phyloP scores from a whole-genome alignment of 2,797 vertebrate species.

The Dendrocincla fuliginosa region DNA sequence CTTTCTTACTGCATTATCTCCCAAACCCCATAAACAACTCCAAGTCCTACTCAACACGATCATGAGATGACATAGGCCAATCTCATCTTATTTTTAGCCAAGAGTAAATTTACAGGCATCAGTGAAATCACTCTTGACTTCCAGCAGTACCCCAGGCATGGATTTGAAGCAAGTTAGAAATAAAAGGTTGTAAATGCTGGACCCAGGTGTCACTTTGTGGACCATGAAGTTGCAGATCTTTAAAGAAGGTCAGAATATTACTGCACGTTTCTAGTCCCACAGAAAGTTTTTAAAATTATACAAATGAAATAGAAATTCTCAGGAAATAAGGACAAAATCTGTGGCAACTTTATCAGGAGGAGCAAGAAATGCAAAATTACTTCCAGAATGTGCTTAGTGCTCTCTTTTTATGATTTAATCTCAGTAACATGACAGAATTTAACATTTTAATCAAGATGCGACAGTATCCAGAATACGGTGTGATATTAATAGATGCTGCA shows the following conservation, averaged over 20 bases:
- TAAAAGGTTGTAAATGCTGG: background rate
- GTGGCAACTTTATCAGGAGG: background rate
- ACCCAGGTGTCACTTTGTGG: background rate
- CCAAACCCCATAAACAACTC: background rate
- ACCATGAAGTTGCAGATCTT: background rate
- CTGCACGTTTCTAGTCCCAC: background rate
- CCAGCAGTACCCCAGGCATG: background rate
- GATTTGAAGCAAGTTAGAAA: background rate
- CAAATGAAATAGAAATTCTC: background rate
- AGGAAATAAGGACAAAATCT: background rate
- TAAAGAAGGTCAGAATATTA: background rate
- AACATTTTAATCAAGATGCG: slow-evolving; percentile 9
- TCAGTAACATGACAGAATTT: background rate
- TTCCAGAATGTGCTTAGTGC: background rate
- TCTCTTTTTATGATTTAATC: background rate
- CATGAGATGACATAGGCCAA: background rate
- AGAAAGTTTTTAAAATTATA: background rate
- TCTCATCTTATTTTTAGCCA: background rate
- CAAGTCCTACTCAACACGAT: accelerated
- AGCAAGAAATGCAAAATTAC: background rate
- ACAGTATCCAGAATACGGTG: background rate
- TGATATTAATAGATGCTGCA: background rate
- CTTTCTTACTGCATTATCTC: background rate
- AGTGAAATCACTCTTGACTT: background rate
- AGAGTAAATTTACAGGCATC: background rate